Evolutionary conservation across 2,113 vertebrate genomes (phyloP).

Genomic region (Eonycteris spelaea): DNA sequence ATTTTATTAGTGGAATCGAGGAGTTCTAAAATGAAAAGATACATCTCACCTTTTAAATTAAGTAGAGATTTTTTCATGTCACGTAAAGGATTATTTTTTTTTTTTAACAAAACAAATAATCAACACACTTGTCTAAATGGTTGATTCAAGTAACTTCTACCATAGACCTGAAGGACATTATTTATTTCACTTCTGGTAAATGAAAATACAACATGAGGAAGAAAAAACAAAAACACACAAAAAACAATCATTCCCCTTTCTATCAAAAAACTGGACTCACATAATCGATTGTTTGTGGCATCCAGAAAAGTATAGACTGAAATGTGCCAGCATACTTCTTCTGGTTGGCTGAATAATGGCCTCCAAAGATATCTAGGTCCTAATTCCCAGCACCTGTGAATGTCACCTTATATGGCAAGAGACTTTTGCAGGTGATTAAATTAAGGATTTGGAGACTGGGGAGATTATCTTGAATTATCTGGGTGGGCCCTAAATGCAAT

Average conservation of each 20-base stretch:
- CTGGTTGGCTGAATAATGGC: not conserved
- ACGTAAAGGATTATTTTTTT: not conserved
- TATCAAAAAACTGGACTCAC: not conserved
- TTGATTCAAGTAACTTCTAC: not conserved
- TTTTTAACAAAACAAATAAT: not conserved
- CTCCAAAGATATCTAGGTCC: not conserved
- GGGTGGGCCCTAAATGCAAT: not conserved
- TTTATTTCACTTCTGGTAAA: constrained; percentile 23
- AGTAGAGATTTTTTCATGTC: not conserved
- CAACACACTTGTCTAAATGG: not conserved
- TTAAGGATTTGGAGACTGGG: not conserved
- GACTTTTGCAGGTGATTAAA: not conserved
- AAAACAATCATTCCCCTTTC: not conserved
- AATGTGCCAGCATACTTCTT: not conserved
- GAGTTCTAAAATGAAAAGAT: constrained; percentile 15
- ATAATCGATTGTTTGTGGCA: not conserved
- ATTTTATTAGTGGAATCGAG: not conserved
- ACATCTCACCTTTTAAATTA: not conserved
- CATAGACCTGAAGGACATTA: not conserved
- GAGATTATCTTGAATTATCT: not conserved
- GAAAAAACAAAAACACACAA: not conserved
- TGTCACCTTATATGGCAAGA: not conserved
- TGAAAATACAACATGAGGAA: not conserved
- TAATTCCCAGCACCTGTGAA: not conserved
- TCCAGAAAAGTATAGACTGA: not conserved